Conservation (phyloP, 1,140 invertebrate species). For the Glossosoma conforme region DNA sequence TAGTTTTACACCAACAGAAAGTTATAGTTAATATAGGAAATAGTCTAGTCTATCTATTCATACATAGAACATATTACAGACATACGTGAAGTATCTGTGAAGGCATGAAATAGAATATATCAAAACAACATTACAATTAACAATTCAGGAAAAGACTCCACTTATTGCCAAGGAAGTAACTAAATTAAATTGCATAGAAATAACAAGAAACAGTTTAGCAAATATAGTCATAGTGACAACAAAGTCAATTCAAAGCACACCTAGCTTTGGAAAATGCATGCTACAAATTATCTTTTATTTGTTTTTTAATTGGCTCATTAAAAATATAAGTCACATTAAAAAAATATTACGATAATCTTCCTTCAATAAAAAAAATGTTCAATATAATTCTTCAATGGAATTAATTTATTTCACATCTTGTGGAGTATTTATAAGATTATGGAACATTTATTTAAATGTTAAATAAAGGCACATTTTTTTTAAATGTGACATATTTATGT, state of each 20-base stretch:
- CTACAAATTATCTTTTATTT: slow-evolving; percentile 10
- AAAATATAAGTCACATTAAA: too few relatives aligned
- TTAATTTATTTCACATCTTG: too few relatives aligned
- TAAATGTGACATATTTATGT: too few relatives aligned
- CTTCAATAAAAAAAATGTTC: too few relatives aligned
- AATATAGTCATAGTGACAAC: slow-evolving; percentile 20
- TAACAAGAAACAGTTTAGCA: slow-evolving; percentile 23
- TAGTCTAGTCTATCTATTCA: slow-evolving; percentile 26
- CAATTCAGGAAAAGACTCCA: slow-evolving; percentile 28
- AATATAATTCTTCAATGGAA: too few relatives aligned
- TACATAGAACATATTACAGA: slow-evolving; percentile 33
- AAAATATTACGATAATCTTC: too few relatives aligned
- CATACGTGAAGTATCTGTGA: slow-evolving; percentile 33
- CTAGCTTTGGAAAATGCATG: slow-evolving; percentile 24
- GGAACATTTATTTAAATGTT: too few relatives aligned
- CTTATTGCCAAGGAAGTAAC: slow-evolving; percentile 27
- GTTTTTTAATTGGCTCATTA: slow-evolving; percentile 2
- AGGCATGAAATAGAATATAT: slow-evolving; percentile 32
- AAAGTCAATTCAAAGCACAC: slow-evolving; percentile 29
- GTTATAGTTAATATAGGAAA: too few relatives aligned
- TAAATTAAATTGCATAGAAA: slow-evolving; percentile 28
- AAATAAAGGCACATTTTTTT: too few relatives aligned
- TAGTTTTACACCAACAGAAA: too few relatives aligned
- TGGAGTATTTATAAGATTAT: too few relatives aligned
- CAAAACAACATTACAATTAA: slow-evolving; percentile 32